A percentile compares a stretch with the other conserved stretches of the same genome.
Conservation (phyloP, 2,797 vertebrate species). For the Eupleurogrammus muticus region DNA sequence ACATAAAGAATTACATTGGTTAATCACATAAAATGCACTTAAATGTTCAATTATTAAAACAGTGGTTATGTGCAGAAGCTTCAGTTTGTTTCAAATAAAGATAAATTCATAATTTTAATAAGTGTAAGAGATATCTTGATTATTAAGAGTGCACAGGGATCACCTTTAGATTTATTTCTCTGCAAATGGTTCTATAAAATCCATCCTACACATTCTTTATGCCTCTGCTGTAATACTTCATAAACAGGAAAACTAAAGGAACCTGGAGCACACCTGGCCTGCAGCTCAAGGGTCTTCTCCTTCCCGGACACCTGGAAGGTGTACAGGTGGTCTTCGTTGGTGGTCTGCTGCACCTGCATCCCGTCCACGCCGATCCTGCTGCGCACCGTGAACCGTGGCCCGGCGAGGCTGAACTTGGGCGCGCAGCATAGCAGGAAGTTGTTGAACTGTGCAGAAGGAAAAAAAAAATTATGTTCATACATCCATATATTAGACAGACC, state of each 20-base stretch:
- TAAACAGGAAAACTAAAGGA: no score
- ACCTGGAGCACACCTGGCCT: conserved; percentile 83
- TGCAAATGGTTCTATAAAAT: no score
- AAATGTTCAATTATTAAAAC: not conserved
- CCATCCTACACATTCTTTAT: no score
- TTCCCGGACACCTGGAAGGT: conserved; percentile 92
- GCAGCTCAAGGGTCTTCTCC: conserved; percentile 89
- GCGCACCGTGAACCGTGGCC: conserved; percentile 88
- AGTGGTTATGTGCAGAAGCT: not conserved
- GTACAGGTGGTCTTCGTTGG: conserved; percentile 83
- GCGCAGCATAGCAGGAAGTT: conserved; percentile 92
- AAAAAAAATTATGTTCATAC: not conserved
- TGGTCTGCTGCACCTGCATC: conserved; percentile 88
- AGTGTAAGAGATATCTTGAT: no score
- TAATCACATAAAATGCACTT: not conserved
- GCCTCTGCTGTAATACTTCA: no score
- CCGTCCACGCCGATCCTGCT: conserved; percentile 86
- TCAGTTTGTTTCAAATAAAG: not conserved
- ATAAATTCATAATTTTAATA: not conserved
- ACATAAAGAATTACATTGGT: not conserved
- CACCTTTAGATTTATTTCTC: no score
- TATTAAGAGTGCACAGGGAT: not conserved
- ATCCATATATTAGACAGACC: not conserved
- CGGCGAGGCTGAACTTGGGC: conserved; percentile 90
- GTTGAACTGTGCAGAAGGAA: conserved; percentile 90